Conservation (phyloP, 2,113 vertebrate genomes). For the Oryzias celebensis region DNA sequence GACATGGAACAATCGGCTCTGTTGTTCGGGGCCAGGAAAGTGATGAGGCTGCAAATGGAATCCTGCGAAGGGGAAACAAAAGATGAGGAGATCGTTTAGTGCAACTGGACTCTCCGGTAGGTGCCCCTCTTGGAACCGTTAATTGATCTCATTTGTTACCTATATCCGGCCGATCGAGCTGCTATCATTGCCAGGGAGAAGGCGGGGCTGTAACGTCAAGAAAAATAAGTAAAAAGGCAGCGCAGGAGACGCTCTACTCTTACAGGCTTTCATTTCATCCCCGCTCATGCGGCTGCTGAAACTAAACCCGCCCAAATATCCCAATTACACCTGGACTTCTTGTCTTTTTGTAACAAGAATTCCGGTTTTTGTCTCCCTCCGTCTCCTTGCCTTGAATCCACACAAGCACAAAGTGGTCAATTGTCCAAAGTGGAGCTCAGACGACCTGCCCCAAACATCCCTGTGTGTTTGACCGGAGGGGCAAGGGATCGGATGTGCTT, state of each 20-base stretch:
- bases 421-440: constrained; percentile 63
- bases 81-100: constrained; percentile 85
- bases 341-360: constrained; percentile 88
- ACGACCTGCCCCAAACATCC: constrained; percentile 69
- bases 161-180: constrained; percentile 89
- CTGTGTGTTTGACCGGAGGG: constrained; percentile 71
- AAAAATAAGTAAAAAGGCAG: constrained; percentile 2
- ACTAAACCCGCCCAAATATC: constrained; percentile 86
- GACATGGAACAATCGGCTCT: constrained; percentile 81
- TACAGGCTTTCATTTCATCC: constrained; percentile 85
- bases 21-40: constrained; percentile 82
- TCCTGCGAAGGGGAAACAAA: constrained; percentile 82
- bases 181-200: constrained; percentile 76
- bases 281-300: constrained; percentile 83
- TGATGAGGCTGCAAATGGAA: constrained; percentile 83
- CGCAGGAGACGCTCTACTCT: constrained; percentile 80
- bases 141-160: constrained; percentile 99
- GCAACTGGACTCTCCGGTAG: constrained; percentile 89
- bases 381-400: constrained; percentile 28
- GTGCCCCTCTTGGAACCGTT: constrained; percentile 89
- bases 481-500: constrained; percentile 52
- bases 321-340: constrained; percentile 92
- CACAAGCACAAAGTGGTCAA: constrained; percentile 81
- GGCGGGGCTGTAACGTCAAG: constrained; percentile 60
- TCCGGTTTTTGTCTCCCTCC: constrained; percentile 42